A percentile compares a stretch with the other conserved stretches of the same genome.
These are phyloP conservation scores for Trachelus stipa DNA, from an alignment of 2,888 invertebrate species.

Conservation along the genomic window DNA sequence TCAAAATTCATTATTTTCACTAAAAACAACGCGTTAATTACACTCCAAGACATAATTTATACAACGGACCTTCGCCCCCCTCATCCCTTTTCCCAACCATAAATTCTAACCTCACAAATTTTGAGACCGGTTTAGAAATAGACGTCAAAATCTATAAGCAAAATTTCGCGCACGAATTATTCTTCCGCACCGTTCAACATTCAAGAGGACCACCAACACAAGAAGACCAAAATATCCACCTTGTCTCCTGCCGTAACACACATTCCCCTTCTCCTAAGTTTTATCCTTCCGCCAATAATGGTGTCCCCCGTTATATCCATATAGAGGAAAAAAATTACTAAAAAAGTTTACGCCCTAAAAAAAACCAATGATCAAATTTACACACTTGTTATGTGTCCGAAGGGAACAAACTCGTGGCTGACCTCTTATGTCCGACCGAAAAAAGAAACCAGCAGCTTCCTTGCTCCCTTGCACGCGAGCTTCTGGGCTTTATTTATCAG, in stretches of 20 bases:
- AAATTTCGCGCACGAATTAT: background rate
- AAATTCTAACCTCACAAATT: background rate
- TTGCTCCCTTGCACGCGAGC: background rate
- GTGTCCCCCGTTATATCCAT: background rate
- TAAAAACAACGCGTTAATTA: background rate
- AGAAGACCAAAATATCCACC: background rate
- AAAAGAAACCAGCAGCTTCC: conserved; percentile 1
- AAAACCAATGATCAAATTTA: conserved; percentile 18
- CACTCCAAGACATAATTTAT: background rate
- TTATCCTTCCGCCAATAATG: background rate
- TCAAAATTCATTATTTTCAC: background rate
- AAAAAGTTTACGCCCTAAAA: background rate
- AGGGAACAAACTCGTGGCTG: conserved; percentile 16
- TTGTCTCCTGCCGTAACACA: background rate
- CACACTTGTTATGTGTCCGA: conserved; percentile 10
- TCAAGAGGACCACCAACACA: background rate
- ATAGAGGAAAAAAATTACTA: background rate
- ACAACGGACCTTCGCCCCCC: too few relatives aligned
- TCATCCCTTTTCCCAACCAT: background rate
- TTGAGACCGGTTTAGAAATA: background rate
- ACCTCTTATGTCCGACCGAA: conserved; percentile 13
- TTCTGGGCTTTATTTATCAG: conserved; percentile 22
- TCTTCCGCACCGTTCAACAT: background rate
- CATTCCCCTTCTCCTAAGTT: background rate
- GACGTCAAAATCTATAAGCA: background rate